These are phyloP conservation scores for Augochlorella aurata DNA, from an alignment of 2,888 invertebrate genomes.

Conservation along the genomic window DNA sequence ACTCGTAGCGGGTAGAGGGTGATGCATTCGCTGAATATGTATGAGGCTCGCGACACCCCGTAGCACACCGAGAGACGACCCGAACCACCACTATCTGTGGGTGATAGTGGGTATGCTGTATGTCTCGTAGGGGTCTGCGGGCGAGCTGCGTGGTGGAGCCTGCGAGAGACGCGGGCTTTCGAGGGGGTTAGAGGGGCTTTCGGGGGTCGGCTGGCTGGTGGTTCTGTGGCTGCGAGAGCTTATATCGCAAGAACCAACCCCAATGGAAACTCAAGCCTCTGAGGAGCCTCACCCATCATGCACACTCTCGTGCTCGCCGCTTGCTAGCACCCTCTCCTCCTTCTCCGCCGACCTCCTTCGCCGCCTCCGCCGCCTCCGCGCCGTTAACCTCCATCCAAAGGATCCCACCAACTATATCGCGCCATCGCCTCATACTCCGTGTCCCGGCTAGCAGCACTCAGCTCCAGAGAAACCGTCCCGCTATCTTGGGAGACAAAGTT, in stretches of 20 bases:
- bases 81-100: slow-evolving; percentile 80
- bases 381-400: slow-evolving; percentile 58
- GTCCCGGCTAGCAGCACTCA: slow-evolving; percentile 71
- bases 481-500: slow-evolving; percentile 81
- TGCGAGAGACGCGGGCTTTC: slow-evolving; percentile 57
- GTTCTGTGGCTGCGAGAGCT: slow-evolving; percentile 72
- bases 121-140: slow-evolving; percentile 78
- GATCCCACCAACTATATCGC: slow-evolving; percentile 39
- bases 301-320: slow-evolving; percentile 75
- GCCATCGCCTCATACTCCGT: slow-evolving; percentile 56
- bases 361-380: slow-evolving; percentile 32
- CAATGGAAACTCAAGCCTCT: slow-evolving; percentile 80
- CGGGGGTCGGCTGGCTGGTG: slow-evolving; percentile 60
- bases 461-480: slow-evolving; percentile 74
- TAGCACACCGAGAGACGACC: slow-evolving; percentile 75
- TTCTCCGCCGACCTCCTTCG: slow-evolving; percentile 23
- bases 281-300: slow-evolving; percentile 80
- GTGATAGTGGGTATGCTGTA: slow-evolving; percentile 81
- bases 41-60: slow-evolving; percentile 84
- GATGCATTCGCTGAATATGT: slow-evolving; percentile 87
- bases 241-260: slow-evolving; percentile 81
- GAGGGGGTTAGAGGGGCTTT: slow-evolving; percentile 51
- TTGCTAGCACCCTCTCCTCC: slow-evolving; percentile 42
- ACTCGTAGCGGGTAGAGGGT: slow-evolving; percentile 75
- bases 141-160: slow-evolving; percentile 56